A percentile compares a stretch with the other conserved stretches of the same genome.
Conservation (phyloP, 2,888 invertebrate species). For the Vesta saturnalis region DNA sequence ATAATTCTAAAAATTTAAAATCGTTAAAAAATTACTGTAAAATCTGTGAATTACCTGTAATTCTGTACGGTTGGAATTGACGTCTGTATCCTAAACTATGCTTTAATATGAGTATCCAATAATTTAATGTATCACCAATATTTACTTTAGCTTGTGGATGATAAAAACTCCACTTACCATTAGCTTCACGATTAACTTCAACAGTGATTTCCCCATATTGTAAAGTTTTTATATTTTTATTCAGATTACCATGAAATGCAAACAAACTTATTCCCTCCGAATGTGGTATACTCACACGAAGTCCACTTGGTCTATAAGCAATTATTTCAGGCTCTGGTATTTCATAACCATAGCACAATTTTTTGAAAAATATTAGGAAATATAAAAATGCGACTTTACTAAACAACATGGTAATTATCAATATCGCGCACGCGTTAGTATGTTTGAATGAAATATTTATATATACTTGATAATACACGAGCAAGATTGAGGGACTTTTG, state of each 20-base stretch:
- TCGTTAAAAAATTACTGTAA: too few species aligned
- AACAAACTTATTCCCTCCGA: constrained; percentile 58
- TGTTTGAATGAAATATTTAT: too few species aligned
- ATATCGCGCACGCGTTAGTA: too few species aligned
- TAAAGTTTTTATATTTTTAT: constrained; percentile 51
- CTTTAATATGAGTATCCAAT: constrained; percentile 58
- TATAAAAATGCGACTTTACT: too few species aligned
- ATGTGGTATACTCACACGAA: constrained; percentile 61
- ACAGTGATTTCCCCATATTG: constrained; percentile 54
- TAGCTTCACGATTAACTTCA: constrained; percentile 48
- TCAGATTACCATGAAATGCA: constrained; percentile 62
- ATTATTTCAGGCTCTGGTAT: constrained; percentile 55
- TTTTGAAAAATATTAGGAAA: not conserved
- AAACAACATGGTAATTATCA: not conserved
- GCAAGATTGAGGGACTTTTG: too few species aligned
- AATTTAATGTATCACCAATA: constrained; percentile 56
- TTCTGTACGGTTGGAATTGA: too few species aligned
- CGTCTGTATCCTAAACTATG: constrained; percentile 53
- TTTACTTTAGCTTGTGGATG: constrained; percentile 48
- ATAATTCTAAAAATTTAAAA: too few species aligned
- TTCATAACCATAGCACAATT: not conserved
- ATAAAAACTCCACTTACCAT: constrained; percentile 53
- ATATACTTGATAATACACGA: too few species aligned
- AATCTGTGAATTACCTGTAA: not conserved
- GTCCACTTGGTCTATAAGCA: constrained; percentile 55